phyloP scores from a whole-genome alignment of 2,888 invertebrate genomes.

The Acleris literana region DNA sequence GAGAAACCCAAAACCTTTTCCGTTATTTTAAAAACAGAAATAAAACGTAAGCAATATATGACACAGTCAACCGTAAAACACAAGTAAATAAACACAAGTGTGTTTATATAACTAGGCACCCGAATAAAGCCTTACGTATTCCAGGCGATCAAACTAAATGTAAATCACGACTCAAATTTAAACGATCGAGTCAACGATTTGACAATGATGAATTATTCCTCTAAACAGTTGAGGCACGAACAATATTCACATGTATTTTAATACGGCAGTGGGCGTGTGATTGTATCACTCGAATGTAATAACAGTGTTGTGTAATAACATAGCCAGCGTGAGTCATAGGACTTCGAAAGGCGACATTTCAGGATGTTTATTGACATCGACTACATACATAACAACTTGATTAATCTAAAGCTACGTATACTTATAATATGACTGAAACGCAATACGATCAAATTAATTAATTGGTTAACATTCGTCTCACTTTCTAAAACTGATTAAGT shows the following conservation, averaged over 20 bases:
- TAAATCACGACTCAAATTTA: slow-evolving; percentile 52
- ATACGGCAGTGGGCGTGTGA: slow-evolving; percentile 61
- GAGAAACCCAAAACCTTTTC: too few species aligned
- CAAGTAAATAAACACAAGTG: slow-evolving; percentile 8
- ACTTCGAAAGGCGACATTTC: slow-evolving; percentile 20
- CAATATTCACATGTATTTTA: slow-evolving; percentile 55
- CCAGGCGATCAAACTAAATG: slow-evolving; percentile 33
- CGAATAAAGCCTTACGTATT: slow-evolving; percentile 34
- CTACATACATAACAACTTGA: slow-evolving; percentile 1
- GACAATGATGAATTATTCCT: slow-evolving; percentile 77
- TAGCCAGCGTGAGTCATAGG: slow-evolving; percentile 29
- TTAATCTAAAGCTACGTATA: background rate
- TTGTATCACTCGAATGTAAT: slow-evolving; percentile 57
- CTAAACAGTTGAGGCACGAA: slow-evolving; percentile 54
- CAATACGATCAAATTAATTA: too few species aligned
- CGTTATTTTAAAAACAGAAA: too few species aligned
- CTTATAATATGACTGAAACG: too few species aligned
- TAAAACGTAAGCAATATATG: too few species aligned
- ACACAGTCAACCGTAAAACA: slow-evolving; percentile 5
- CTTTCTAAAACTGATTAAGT: background rate
- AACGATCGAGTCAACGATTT: slow-evolving; percentile 67
- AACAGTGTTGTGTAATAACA: slow-evolving; percentile 61
- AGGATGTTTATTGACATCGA: slow-evolving; percentile 20
- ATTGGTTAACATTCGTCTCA: too few species aligned
- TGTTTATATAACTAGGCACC: slow-evolving; percentile 23